Evolutionary conservation across 1,140 invertebrate species (phyloP), one percentile per base, ranked within the genome.

Genomic region (Proales similis): DNA sequence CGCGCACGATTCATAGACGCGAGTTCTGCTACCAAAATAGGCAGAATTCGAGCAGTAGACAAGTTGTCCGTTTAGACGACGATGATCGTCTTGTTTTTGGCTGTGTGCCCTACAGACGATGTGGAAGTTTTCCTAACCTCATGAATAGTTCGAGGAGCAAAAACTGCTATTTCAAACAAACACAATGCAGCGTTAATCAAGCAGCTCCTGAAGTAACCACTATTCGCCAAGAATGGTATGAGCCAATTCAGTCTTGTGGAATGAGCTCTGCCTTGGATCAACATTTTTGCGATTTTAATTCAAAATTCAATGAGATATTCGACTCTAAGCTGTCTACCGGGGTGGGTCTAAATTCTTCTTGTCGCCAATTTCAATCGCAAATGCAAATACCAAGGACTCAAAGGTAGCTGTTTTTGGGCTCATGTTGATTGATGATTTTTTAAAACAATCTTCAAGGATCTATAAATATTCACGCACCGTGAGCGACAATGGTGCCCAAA

Each of bases 401-500:
- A 57, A 26, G 51, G 2, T 57, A 42, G n/a, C n/a, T n/a, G n/a
- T n/a, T n/a, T n/a, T n/a, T n/a, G n/a, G n/a, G n/a, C n/a, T n/a
- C n/a, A n/a, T n/a, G n/a, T n/a, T n/a, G n/a, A n/a, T n/a, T n/a
- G n/a, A n/a, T n/a, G n/a, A n/a, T n/a, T n/a, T n/a, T n/a, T n/a
- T n/a, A n/a, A n/a, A n/a, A n/a, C n/a, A n/a, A n/a, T n/a, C n/a
- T n/a, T n/a, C n/a, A n/a, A n/a, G n/a, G n/a, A n/a, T n/a, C 19
- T 57, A 57, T n/a, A 57, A 57, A n/a, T 57, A 57, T 11, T 57
- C 51, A 17, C 33, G 36, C 19, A 57, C 51, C 29, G 30, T 14
- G n/a, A 57, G 26, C 20, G 51, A 57, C 22, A 57, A 53, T 17
- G n/a, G 2, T 0, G 11, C 20, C 12, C 14, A 17, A 33, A 17